Evolutionary conservation across 2,113 vertebrate genomes (phyloP), one percentile per base, ranked within the genome.

Genomic region (Oceanodroma tethys): DNA sequence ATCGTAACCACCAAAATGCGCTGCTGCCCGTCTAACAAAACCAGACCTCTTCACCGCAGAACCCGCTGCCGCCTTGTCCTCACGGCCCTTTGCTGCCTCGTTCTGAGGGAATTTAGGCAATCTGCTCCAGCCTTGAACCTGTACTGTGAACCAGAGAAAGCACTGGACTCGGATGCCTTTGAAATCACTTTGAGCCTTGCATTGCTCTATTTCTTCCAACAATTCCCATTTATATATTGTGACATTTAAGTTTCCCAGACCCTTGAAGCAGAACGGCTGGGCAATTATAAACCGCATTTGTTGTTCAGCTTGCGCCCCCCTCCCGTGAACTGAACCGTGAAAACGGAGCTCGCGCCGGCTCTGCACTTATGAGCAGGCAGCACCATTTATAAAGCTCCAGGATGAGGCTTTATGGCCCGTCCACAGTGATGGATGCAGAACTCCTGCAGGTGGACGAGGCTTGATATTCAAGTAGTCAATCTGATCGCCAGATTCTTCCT

Each of bases 191-290:
- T 85, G 74, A 95, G 62, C 36, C 65, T 67, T 36, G 22, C 59
- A 34, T 30, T 95, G 89, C 91, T 95, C 93, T 78, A 38, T 79
- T 96, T 95, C 91, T 93, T 76, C 66, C 62, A 86, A 55, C 58
- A 67, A 63, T 76, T 94, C 93, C 94, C 82, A 81, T 89, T 90
- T 96, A 87, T 84, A 72, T n/a, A 68, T 73, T 45, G 78, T 96
- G 95, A 95, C 91, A 96, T 95, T 97, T 94, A 70, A 91, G 85
- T 91, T 83, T 87, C 92, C 85, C 83, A 86, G 90, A 83, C 72
- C 67, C 82, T 81, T 5, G 10, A 71, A 95, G 95, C 91, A 92
- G 96, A 95, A 95, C 12, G 7, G 59, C 81, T 79, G 88, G 95
- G 88, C 95, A 94, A 96, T 95, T 95, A 95, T 70, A 83, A 87